Evolutionary conservation across 1,140 invertebrate species (phyloP).

Genomic region (Sesamia nonagrioides): DNA sequence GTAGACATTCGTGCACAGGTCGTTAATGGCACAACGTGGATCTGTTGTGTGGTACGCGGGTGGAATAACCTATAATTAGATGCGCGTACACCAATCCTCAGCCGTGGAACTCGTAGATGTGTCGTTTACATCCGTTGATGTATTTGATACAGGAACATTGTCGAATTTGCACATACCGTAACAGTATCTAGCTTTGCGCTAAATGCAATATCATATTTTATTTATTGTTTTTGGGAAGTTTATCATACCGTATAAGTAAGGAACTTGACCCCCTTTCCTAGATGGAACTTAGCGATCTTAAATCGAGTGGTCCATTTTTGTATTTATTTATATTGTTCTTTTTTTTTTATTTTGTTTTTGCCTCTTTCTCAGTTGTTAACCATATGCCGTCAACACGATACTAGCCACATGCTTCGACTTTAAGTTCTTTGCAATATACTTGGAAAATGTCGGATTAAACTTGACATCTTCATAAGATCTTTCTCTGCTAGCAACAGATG

Average conservation of each 20-base stretch:
- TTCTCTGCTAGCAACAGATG: not conserved
- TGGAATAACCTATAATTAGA: constrained; percentile 86
- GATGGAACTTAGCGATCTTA: constrained; percentile 1
- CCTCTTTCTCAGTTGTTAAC: constrained; percentile 1
- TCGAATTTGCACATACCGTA: constrained; percentile 45
- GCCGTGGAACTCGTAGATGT: constrained; percentile 71
- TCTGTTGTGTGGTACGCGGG: constrained; percentile 76
- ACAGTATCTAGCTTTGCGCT: not conserved
- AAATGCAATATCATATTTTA: not conserved
- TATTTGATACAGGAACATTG: constrained; percentile 54
- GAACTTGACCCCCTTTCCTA: constrained; percentile 21
- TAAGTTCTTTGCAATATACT: not conserved
- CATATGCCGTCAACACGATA: not conserved
- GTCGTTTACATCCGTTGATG: constrained; percentile 69
- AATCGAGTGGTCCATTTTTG: constrained; percentile 16
- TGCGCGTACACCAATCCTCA: constrained; percentile 77
- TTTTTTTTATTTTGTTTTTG: not conserved
- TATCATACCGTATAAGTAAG: not conserved
- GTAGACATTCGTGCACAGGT: constrained; percentile 71
- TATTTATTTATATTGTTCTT: not conserved
- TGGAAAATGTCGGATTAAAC: not conserved
- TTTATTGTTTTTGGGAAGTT: not conserved
- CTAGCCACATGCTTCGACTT: constrained; percentile 5
- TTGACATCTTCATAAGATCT: not conserved
- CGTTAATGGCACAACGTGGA: constrained; percentile 79